A percentile compares a stretch with the other conserved stretches of the same genome.
phyloP scores from a whole-genome alignment of 2,797 vertebrate genomes.

The Sebastes iracundus region DNA sequence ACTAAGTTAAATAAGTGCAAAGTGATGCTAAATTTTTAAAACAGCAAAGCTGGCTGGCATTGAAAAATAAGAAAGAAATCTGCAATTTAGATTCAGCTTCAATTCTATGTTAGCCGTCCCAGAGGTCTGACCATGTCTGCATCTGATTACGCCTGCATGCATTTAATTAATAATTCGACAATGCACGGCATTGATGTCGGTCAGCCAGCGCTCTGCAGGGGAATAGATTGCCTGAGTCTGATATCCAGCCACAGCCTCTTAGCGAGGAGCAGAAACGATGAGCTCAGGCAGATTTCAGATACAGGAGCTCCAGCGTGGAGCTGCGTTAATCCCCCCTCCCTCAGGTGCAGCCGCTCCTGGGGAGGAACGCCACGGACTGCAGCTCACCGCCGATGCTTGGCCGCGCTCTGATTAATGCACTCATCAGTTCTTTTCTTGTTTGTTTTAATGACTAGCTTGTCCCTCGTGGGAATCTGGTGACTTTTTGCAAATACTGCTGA shows the following conservation, averaged over 20 bases:
- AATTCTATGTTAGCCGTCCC: slow-evolving; percentile 62
- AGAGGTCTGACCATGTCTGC: slow-evolving; percentile 68
- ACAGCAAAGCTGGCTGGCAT: slow-evolving; percentile 48
- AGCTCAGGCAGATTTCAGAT: slow-evolving; percentile 79
- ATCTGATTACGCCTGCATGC: slow-evolving; percentile 75
- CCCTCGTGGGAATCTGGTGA: slow-evolving; percentile 78
- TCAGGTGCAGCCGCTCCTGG: slow-evolving; percentile 61
- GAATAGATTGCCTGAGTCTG: slow-evolving; percentile 71
- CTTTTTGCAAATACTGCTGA: slow-evolving; percentile 89
- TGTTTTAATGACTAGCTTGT: slow-evolving; percentile 83
- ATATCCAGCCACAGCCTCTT: slow-evolving; percentile 65
- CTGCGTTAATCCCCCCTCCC: slow-evolving; percentile 71
- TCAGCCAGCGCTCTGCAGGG: slow-evolving; percentile 66
- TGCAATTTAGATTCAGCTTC: slow-evolving; percentile 75
- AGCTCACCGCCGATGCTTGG: slow-evolving; percentile 54
- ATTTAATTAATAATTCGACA: slow-evolving; percentile 80
- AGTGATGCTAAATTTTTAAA: slow-evolving; percentile 58
- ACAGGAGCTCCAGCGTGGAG: slow-evolving; percentile 51
- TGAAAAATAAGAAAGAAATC: slow-evolving; percentile 58
- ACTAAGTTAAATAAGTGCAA: slow-evolving; percentile 59
- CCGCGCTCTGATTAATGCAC: slow-evolving; percentile 87
- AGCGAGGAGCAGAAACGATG: slow-evolving; percentile 69
- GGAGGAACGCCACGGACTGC: slow-evolving; percentile 47
- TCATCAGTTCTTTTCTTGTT: slow-evolving; percentile 86
- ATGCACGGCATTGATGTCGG: slow-evolving; percentile 69